phyloP scores from a whole-genome alignment of 2,113 vertebrate species.

The Dipodomys spectabilis region DNA sequence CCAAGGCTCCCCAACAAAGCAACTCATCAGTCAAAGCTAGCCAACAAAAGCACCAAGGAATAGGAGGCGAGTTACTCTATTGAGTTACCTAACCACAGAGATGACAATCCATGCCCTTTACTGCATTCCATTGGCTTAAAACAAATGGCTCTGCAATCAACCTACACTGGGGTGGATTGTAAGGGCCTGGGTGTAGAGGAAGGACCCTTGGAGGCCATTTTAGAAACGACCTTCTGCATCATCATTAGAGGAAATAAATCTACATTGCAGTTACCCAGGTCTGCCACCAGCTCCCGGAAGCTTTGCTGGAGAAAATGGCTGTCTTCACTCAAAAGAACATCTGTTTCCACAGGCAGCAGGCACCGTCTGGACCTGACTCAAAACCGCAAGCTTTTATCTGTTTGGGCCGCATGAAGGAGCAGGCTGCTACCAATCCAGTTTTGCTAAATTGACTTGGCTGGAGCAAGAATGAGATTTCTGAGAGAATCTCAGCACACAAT shows the following conservation, averaged over 20 bases:
- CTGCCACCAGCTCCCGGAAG: not conserved
- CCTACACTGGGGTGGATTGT: not conserved
- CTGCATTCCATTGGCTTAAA: not conserved
- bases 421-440: slow-evolving; percentile 27
- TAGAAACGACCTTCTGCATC: not conserved
- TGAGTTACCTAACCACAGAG: too few species aligned
- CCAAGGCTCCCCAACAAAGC: not conserved
- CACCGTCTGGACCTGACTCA: slow-evolving; percentile 45
- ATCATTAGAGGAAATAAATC: not conserved
- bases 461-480: slow-evolving; percentile 65
- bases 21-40: not conserved
- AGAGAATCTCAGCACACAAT: slow-evolving; percentile 63
- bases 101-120: not conserved
- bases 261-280: not conserved
- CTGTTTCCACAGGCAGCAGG: slow-evolving; percentile 28
- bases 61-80: too few species aligned
- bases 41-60: not conserved
- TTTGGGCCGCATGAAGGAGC: slow-evolving; percentile 47
- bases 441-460: slow-evolving; percentile 70
- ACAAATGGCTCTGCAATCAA: not conserved
- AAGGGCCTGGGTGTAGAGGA: not conserved
- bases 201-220: not conserved
- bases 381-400: slow-evolving; percentile 50
- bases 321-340: slow-evolving; percentile 44
- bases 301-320: not conserved